Evolutionary conservation across 1,140 invertebrate species (phyloP), one percentile per base, ranked within the genome.

Genomic region (Whitmania pigra): DNA sequence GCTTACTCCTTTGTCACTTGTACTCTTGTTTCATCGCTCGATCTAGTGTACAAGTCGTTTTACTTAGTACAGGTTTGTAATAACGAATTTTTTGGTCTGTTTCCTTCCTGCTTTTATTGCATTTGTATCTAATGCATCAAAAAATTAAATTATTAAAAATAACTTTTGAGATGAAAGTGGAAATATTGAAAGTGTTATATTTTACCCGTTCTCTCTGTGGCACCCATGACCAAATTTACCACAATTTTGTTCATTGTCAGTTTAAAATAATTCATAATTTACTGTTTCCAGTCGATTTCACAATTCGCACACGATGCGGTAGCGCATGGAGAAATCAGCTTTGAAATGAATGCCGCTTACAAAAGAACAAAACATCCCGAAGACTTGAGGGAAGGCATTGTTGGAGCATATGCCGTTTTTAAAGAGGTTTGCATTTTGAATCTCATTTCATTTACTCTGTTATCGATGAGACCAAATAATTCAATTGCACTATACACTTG

Each of bases 261-360:
- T 36, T 6, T 3, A 36, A 36, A 6, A 36, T 36, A 36, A 36
- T 36, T 36, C 2, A 36, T 49, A 49, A 49, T 49, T 49, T 49
- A 49, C 18, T 13, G 15, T n/a, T 31, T 25, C 57, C 81, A 91
- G 88, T 88, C 89, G 73, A 90, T 91, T 29, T 93, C 93, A 13
- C 93, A 95, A 83, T 89, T 92, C 9, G 90, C 92, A 0, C 95
- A 93, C 82, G 93, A 97, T 78, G 92, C 97, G 88, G 86, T 97
- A 49, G 93, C 93, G 11, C 13, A 4, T 13, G 43, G 43, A 49
- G 92, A 77, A 54, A 78, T 78, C 70, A 75, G 78, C 18, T 66
- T 76, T 68, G 15, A 49, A 22, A 73, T 67, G n/a, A 71, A 74
- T 27, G 53, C 53, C 2, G 29, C 73, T 67, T 53, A 77, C 72